Evolutionary conservation across 2,888 invertebrate species (phyloP).

Genomic region (Thalpophila matura): DNA sequence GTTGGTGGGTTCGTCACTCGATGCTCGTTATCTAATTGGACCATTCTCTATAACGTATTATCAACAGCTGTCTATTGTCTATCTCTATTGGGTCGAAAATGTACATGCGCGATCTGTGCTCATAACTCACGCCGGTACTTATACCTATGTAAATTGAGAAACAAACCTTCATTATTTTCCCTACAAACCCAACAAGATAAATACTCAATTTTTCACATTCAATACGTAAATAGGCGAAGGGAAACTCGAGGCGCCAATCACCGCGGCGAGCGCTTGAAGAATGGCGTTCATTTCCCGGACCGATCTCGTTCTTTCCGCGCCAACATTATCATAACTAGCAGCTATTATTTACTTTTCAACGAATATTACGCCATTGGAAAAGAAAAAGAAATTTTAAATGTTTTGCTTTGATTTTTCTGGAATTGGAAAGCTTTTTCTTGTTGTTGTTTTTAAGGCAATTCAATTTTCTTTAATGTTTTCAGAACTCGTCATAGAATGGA

Average conservation of each 20-base stretch:
- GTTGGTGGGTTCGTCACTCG: no score
- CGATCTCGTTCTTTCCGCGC: slow-evolving; percentile 78
- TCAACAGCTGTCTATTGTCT: no score
- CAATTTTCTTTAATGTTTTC: slow-evolving; percentile 6
- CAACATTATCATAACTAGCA: slow-evolving; percentile 77
- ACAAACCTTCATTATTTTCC: slow-evolving; percentile 14
- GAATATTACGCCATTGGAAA: slow-evolving; percentile 39
- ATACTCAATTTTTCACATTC: slow-evolving; percentile 44
- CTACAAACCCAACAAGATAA: slow-evolving; percentile 24
- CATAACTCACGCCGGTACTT: no score
- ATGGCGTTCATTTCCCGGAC: slow-evolving; percentile 82
- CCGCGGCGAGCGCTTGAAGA: slow-evolving; percentile 72
- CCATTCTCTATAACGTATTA: no score
- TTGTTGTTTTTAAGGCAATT: neutral
- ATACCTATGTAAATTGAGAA: no score
- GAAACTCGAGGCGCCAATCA: slow-evolving; percentile 77
- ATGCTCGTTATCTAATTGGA: no score
- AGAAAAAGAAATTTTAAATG: slow-evolving; percentile 21
- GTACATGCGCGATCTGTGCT: no score
- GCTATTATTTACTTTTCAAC: slow-evolving; percentile 73
- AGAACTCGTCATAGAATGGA: neutral
- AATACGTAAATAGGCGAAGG: slow-evolving; percentile 63
- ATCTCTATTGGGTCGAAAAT: no score
- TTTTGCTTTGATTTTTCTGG: slow-evolving; percentile 23
- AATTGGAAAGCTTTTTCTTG: slow-evolving; percentile 12